A percentile compares a stretch with the other conserved stretches of the same genome.
Conservation (phyloP, 2,113 vertebrate genomes). For the Melospiza melodia region DNA sequence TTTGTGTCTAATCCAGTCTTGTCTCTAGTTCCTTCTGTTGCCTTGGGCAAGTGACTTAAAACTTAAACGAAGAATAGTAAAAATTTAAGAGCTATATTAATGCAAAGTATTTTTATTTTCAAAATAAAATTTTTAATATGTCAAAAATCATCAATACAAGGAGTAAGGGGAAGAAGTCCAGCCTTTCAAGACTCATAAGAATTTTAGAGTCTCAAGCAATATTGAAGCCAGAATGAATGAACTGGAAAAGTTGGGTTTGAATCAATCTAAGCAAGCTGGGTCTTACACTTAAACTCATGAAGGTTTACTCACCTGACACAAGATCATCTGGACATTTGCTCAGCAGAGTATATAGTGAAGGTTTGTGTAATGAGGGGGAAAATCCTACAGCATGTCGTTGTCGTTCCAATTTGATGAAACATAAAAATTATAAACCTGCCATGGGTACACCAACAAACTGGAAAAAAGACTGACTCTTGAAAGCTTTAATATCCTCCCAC, state of each 20-base stretch:
- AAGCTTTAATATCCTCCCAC: constrained; percentile 22
- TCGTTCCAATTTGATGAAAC: constrained; percentile 33
- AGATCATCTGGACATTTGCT: not conserved
- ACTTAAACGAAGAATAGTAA: not conserved
- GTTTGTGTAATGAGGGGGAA: constrained; percentile 19
- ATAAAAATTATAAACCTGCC: constrained; percentile 20
- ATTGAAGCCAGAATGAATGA: not conserved
- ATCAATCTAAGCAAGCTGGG: not conserved
- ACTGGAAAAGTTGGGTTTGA: not conserved
- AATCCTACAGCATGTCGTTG: constrained; percentile 18
- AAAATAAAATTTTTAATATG: not conserved
- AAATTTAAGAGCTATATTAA: not conserved
- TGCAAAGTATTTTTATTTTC: not conserved
- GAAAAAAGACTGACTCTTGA: constrained; percentile 11
- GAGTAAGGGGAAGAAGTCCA: not conserved
- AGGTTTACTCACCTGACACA: constrained; percentile 36
- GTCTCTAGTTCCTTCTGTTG: constrained; percentile 1
- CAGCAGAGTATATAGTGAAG: not conserved
- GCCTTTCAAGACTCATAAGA: not conserved
- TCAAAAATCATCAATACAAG: not conserved
- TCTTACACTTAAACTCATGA: constrained; percentile 7
- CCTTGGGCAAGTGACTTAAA: constrained; percentile 1
- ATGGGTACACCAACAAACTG: not conserved
- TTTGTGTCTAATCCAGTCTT: not conserved
- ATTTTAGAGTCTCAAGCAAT: not conserved